Conservation (phyloP, 2,113 vertebrate species). For the Sceloporus tristichus region DNA sequence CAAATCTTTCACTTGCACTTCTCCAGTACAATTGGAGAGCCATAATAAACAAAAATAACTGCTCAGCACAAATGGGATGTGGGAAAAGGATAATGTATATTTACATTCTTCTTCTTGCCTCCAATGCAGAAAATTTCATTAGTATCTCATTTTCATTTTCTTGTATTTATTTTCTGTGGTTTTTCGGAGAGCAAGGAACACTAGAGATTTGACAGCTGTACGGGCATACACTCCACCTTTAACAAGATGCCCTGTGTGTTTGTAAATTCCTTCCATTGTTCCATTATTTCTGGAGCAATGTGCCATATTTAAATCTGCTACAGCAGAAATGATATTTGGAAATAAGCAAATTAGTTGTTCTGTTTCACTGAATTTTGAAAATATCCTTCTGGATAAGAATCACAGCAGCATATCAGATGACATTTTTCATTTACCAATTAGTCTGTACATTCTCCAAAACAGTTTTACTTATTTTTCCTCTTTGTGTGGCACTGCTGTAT, state of each 20-base stretch:
- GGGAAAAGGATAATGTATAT: background rate
- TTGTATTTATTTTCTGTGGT: constrained; percentile 2
- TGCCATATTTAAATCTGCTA: constrained; percentile 23
- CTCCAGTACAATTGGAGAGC: constrained; percentile 25
- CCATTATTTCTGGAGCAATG: constrained; percentile 16
- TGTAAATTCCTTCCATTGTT: constrained; percentile 29
- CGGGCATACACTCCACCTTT: background rate
- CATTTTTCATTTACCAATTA: background rate
- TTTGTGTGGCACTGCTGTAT: background rate
- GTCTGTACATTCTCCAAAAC: background rate
- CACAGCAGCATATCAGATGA: background rate
- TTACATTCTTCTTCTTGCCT: constrained; percentile 15
- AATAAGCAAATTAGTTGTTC: constrained; percentile 14
- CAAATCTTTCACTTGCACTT: constrained; percentile 29
- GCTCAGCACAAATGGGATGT: constrained; percentile 18
- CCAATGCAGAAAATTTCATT: constrained; percentile 23
- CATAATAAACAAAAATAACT: constrained; percentile 10
- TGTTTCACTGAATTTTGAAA: constrained; percentile 16
- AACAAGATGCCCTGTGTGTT: constrained; percentile 50
- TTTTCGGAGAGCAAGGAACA: constrained; percentile 21
- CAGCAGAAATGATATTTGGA: constrained; percentile 27
- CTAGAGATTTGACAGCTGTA: constrained; percentile 31
- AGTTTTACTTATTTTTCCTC: background rate
- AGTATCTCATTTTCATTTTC: constrained; percentile 42
- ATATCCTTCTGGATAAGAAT: background rate